phyloP scores from a whole-genome alignment of 1,140 invertebrate species.

The Saccostrea cuccullata region DNA sequence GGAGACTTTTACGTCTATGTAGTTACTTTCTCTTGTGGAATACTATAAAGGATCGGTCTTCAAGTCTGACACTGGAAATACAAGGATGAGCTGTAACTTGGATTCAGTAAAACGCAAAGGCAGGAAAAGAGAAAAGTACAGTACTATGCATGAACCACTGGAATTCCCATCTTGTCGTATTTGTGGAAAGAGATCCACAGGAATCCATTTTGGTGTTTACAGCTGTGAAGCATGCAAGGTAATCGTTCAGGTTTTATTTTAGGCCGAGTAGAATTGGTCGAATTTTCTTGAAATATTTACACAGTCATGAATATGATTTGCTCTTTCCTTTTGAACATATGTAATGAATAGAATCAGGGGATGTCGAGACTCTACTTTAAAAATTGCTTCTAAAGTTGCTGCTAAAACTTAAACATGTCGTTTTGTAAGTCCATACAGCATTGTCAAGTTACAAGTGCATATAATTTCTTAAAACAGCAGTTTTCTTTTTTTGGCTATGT shows the following conservation, averaged over 20 bases:
- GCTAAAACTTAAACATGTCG: too few relatives aligned
- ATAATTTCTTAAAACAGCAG: too few relatives aligned
- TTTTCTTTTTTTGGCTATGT: neutral
- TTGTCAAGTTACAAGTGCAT: too few relatives aligned
- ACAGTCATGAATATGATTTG: too few relatives aligned
- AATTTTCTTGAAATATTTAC: too few relatives aligned
- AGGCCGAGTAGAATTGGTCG: neutral
- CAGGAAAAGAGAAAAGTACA: slow-evolving; percentile 4
- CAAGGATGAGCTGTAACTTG: neutral
- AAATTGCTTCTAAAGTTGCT: too few relatives aligned
- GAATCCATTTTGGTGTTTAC: slow-evolving; percentile 80
- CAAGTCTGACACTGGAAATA: neutral
- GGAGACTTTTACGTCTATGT: too few relatives aligned
- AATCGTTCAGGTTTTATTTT: neutral
- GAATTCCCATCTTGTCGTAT: slow-evolving; percentile 76
- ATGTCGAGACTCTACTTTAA: too few relatives aligned
- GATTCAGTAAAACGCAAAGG: slow-evolving; percentile 7
- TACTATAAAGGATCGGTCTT: neutral
- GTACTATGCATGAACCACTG: neutral
- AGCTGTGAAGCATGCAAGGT: slow-evolving; percentile 81
- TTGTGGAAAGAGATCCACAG: slow-evolving; percentile 79
- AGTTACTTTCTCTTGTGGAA: neutral
- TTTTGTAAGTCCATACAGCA: too few relatives aligned
- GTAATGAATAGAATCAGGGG: too few relatives aligned
- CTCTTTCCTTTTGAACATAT: too few relatives aligned